These are phyloP conservation scores for Oryzias melastigma DNA, from an alignment of 2,113 vertebrate genomes.

Conservation along the genomic window DNA sequence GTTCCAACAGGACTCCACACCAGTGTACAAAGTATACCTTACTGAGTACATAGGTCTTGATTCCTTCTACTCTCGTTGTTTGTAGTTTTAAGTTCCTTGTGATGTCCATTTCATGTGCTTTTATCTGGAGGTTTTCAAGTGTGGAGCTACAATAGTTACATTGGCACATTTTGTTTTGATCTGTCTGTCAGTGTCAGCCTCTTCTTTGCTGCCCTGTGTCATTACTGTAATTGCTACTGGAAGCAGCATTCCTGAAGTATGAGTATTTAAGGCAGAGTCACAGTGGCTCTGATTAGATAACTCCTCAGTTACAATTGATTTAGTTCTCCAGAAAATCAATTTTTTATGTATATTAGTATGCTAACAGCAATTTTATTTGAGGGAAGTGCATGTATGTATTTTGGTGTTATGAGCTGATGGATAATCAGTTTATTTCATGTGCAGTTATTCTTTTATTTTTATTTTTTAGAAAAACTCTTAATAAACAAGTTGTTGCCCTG, in stretches of 20 bases:
- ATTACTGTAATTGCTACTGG: constrained; percentile 14
- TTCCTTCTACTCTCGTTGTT: no score
- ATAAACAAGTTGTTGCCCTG: no score
- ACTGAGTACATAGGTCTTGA: no score
- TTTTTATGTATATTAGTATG: constrained; percentile 1
- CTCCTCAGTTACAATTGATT: neutral
- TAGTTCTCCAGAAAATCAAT: constrained; percentile 1
- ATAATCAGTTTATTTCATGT: no score
- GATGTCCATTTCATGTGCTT: no score
- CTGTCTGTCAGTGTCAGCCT: constrained; percentile 47
- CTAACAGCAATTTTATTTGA: neutral
- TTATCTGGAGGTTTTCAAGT: no score
- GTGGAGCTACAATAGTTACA: constrained; percentile 1
- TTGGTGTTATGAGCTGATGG: neutral
- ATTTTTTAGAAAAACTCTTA: no score
- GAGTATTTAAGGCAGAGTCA: constrained; percentile 16
- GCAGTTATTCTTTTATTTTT: no score
- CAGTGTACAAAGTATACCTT: no score
- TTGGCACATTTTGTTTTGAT: constrained; percentile 41
- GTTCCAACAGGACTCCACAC: no score
- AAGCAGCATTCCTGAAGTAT: constrained; percentile 49
- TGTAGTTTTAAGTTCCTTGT: no score
- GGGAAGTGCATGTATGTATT: neutral
- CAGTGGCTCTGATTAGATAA: constrained; percentile 12
- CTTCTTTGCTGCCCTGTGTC: neutral